Evolutionary conservation across 2,888 invertebrate species (phyloP), one percentile per base, ranked within the genome.

Genomic region (Hemaris fuciformis): DNA sequence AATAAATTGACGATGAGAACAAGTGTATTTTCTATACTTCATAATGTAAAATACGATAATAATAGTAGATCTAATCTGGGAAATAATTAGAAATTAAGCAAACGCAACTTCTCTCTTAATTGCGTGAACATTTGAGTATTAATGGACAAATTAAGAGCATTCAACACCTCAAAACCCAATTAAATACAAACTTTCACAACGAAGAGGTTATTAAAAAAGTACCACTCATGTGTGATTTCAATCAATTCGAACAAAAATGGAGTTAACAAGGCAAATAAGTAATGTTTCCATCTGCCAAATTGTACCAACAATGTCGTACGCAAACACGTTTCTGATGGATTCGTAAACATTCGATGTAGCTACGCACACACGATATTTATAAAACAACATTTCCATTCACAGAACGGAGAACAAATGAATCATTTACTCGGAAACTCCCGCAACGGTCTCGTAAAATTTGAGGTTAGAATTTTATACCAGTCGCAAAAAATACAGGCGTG

Each of bases 261-360:
- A 18, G 43, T 18, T 8, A 53, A 53, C 18, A 31, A 31, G 27
- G 10, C 27, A 31, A 53, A n/a, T 53, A 31, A 53, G 27, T 45
- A 2, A 22, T 10, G 18, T 45, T 45, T 20, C 22, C 4, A 45
- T 10, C 22, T 53, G 27, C 27, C 8, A 53, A 53, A 53, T 53
- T 27, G 48, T 53, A 53, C 27, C 48, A 53, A 53, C 53, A 53
- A 31, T 31, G 53, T 27, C 31, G 27, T 53, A 53, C 27, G 53
- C 31, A 31, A 53, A 53, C 53, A 53, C 4, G 18, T 31, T 31
- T 53, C 18, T 53, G 53, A 53, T 53, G 53, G 31, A 31, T 53
- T 31, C 10, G 53, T 53, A 53, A 31, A 53, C 53, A 31, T 10
- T 23, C 27, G 18, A 10, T 18, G 6, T 13, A 4, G 22, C 27